Conservation (phyloP, 2,113 vertebrate species). For the Pedetes capensis region DNA sequence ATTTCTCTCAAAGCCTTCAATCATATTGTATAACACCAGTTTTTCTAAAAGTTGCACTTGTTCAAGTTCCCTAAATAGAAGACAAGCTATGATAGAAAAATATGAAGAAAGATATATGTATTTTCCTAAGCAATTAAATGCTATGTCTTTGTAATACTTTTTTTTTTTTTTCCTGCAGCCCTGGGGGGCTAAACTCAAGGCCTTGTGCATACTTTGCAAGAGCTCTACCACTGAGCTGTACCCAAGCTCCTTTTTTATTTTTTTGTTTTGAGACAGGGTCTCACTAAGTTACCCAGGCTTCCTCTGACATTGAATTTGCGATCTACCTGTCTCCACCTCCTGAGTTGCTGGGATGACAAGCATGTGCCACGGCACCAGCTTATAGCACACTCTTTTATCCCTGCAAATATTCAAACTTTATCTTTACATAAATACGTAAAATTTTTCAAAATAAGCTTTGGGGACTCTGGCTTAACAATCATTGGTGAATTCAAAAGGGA, state of each 20-base stretch:
- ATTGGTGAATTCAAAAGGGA: neutral
- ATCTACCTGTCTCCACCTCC: no score
- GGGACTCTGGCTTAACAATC: conserved; percentile 12
- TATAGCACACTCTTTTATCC: neutral
- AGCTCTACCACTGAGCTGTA: no score
- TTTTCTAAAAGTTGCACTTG: conserved; percentile 16
- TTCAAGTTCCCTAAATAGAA: conserved; percentile 24
- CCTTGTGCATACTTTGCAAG: no score
- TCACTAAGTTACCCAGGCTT: no score
- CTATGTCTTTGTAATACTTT: neutral
- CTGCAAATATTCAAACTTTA: conserved; percentile 29
- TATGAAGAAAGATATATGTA: neutral
- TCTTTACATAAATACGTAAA: conserved; percentile 17
- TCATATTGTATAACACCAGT: neutral
- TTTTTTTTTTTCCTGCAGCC: no score
- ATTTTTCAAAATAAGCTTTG: conserved; percentile 29
- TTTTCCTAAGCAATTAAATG: conserved; percentile 17
- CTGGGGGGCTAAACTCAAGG: no score
- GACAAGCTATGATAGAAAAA: conserved; percentile 13
- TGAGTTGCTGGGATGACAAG: no score
- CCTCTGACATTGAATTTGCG: no score
- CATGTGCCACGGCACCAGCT: no score
- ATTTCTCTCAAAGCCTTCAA: conserved; percentile 18
- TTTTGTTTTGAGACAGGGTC: no score
- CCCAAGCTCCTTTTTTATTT: no score